Evolutionary conservation across 2,797 vertebrate species (phyloP).

Genomic region (Platyrinchus mystaceus): DNA sequence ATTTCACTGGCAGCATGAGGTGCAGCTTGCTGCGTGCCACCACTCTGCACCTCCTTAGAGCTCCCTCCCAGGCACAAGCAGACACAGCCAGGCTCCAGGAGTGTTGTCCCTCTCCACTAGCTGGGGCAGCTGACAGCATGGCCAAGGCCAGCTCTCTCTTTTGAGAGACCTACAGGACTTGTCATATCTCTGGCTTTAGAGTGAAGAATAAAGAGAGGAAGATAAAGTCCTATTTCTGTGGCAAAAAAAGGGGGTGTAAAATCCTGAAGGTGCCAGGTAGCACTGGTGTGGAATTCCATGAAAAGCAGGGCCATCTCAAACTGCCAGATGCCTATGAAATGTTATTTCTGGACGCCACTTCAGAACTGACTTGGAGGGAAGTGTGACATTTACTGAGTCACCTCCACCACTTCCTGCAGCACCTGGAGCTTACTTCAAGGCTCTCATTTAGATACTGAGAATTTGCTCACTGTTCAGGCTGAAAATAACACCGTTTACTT

Average conservation of each 20-base stretch:
- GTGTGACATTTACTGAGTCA: constrained; percentile 65
- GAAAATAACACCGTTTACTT: constrained; percentile 56
- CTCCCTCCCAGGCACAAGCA: rapidly evolving
- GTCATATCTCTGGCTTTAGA: neutral
- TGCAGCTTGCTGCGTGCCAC: neutral
- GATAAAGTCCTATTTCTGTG: neutral
- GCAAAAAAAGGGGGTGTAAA: neutral
- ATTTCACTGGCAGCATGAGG: neutral
- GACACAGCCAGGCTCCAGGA: neutral
- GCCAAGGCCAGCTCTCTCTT: neutral
- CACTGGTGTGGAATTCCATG: neutral
- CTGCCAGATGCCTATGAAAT: constrained; percentile 10
- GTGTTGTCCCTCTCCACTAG: neutral
- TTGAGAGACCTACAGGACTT: neutral
- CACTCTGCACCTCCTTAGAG: neutral
- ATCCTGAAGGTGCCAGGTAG: neutral
- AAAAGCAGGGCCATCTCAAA: constrained; percentile 8
- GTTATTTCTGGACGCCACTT: constrained; percentile 47
- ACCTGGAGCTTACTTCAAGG: constrained; percentile 59
- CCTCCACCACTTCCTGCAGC: constrained; percentile 60
- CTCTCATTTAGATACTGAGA: constrained; percentile 60
- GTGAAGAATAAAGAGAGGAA: neutral
- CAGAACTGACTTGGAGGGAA: constrained; percentile 48
- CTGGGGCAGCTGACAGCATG: neutral
- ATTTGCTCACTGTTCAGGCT: constrained; percentile 42